Evolutionary conservation across 1,140 invertebrate genomes (phyloP).

Genomic region (Aphidius ervi): DNA sequence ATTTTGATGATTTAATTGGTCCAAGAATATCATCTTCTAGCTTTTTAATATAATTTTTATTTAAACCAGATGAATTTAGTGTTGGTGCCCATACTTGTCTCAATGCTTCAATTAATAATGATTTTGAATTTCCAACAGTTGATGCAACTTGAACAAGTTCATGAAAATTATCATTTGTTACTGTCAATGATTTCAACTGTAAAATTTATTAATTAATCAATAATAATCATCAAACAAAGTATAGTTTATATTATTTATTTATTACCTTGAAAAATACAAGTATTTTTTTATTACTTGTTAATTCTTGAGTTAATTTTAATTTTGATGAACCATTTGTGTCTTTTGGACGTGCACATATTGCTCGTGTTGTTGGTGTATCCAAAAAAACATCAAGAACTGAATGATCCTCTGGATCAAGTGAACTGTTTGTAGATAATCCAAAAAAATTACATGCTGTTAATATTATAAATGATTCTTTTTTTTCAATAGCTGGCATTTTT

Average conservation of each 20-base stretch:
- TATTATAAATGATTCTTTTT: slow-evolving; percentile 35
- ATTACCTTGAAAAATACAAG: slow-evolving; percentile 50
- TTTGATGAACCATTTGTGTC: slow-evolving; percentile 17
- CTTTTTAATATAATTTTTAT: slow-evolving; percentile 35
- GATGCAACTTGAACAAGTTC: slow-evolving; percentile 45
- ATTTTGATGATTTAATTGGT: slow-evolving; percentile 28
- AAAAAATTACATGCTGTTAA: slow-evolving; percentile 45
- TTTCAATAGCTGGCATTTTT: slow-evolving; percentile 42
- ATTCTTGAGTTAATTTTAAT: slow-evolving; percentile 36
- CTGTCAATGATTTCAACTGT: slow-evolving; percentile 32
- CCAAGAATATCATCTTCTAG: slow-evolving; percentile 44
- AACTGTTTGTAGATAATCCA: slow-evolving; percentile 29
- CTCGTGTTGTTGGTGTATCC: slow-evolving; percentile 37
- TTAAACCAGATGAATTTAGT: slow-evolving; percentile 36
- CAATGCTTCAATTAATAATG: slow-evolving; percentile 38
- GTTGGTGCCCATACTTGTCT: slow-evolving; percentile 47
- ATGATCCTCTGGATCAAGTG: slow-evolving; percentile 25
- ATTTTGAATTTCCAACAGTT: slow-evolving; percentile 36
- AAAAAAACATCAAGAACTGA: slow-evolving; percentile 41
- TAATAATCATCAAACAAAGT: slow-evolving; percentile 16
- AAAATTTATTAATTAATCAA: slow-evolving; percentile 3
- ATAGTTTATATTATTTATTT: background rate
- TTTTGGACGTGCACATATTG: slow-evolving; percentile 33
- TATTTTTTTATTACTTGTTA: slow-evolving; percentile 34
- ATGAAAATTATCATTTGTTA: slow-evolving; percentile 47